These are phyloP conservation scores for Dunckerocampus dactyliophorus DNA, from an alignment of 2,113 vertebrate species.

Conservation along the genomic window DNA sequence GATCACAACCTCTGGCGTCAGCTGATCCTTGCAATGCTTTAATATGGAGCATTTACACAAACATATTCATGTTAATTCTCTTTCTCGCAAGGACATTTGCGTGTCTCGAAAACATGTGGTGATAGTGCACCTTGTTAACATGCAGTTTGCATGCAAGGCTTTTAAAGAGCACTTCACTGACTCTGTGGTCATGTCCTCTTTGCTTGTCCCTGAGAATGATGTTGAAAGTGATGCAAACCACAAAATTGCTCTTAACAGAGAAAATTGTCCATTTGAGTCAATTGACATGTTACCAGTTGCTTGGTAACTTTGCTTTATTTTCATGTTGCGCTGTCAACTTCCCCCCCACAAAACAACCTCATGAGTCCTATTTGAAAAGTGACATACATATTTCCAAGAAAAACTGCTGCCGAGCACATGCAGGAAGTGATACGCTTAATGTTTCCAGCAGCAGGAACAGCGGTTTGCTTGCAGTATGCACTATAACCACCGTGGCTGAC, in stretches of 20 bases:
- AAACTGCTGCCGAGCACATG: slow-evolving; percentile 13
- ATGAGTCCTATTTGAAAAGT: slow-evolving; percentile 14
- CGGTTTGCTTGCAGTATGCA: slow-evolving; percentile 34
- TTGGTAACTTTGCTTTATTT: slow-evolving; percentile 18
- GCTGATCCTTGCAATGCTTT: neutral
- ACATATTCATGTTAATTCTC: neutral
- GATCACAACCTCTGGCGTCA: neutral
- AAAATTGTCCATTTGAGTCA: slow-evolving; percentile 8
- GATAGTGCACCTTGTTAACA: neutral
- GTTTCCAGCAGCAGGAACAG: slow-evolving; percentile 38
- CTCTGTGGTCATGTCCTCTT: neutral
- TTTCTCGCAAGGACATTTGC: too few species aligned
- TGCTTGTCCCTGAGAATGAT: neutral
- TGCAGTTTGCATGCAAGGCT: neutral
- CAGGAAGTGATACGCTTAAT: slow-evolving; percentile 27
- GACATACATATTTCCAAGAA: slow-evolving; percentile 27
- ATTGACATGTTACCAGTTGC: slow-evolving; percentile 7
- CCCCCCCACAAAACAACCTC: slow-evolving; percentile 7
- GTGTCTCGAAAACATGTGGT: neutral
- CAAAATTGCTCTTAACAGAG: slow-evolving; percentile 3
- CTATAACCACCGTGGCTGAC: slow-evolving; percentile 26
- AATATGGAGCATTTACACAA: neutral
- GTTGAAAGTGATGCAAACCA: slow-evolving; percentile 6
- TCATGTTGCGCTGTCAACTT: slow-evolving; percentile 1
- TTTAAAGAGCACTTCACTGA: neutral